Evolutionary conservation across 2,113 vertebrate species (phyloP), one percentile per base, ranked within the genome.

Genomic region (Burhinus bistriatus): DNA sequence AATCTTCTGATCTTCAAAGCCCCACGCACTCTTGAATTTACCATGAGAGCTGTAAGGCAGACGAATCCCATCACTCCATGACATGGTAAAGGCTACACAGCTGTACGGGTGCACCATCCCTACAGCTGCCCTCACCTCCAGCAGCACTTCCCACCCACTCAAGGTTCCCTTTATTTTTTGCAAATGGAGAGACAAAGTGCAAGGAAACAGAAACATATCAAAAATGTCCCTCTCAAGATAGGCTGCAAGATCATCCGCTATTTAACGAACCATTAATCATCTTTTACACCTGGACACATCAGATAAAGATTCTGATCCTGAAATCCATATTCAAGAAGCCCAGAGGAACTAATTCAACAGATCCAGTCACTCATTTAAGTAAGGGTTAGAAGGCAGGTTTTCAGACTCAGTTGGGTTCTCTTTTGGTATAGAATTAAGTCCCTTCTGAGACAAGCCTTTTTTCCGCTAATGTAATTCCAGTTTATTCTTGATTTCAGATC

Each of bases 41-140:
- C 18, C 29, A 51, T 1, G 2, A 47, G 42, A 68, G 27, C 4
- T 32, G 5, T 9, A 73, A 70, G 36, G 29, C 9, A 71, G 42
- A 47, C 4, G 5, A 86, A 87, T n/a, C 32, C 25, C 45, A 49
- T 15, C 10, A 9, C 20, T 75, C 36, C 25, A 27, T 29, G 11
- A 27, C 1, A 1, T 4, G 12, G 26, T 49, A 71, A 66, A 34
- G 7, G 27, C 36, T 55, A 11, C 29, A 11, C 0, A 52, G 25
- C 34, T 70, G 8, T 57, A 27, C 18, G 54, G 17, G 12, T 5
- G 10, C 29, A 29, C 10, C 9, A 51, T 8, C 27, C 20, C 36
- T 62, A 42, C 36, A 32, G 21, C 40, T 81, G 23, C 49, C 49
- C 36, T 62, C 49, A 19, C 9, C 44, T 62, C 66, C 49, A 44